Evolutionary conservation across 53 echinoderm and acorn worm genomes (phyloP), one percentile per base, ranked within the genome.

Genomic region (Arbacia lixula): DNA sequence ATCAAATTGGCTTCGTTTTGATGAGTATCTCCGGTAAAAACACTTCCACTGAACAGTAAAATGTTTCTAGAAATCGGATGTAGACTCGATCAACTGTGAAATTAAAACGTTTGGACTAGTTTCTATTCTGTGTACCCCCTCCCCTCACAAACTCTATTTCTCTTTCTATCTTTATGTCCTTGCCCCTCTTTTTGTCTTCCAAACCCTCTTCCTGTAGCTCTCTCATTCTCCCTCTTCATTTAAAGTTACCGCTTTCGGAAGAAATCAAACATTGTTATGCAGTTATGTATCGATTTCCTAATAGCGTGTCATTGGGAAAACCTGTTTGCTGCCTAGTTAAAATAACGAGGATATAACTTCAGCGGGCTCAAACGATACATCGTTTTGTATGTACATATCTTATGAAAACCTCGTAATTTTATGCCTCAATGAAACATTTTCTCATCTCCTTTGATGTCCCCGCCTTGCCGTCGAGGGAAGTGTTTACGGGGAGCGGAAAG

Each of bases 341-440:
- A 69, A 40, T 42, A 69, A 69, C 69, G 42, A 25, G 5, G 43
- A n/a, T n/a, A n/a, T n/a, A n/a, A n/a, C n/a, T n/a, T n/a, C n/a
- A n/a, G n/a, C n/a, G n/a, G n/a, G n/a, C n/a, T n/a, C n/a, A n/a
- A n/a, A n/a, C n/a, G n/a, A n/a, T n/a, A n/a, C n/a, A n/a, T n/a
- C n/a, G n/a, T n/a, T n/a, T n/a, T 69, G 40, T 69, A 69, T 69
- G 69, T 41, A 40, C 46, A 12, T 41, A 40, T 69, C 69, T 42
- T 43, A 69, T 43, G 28, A 27, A 69, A 43, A 69, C 52, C 32
- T 6, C 8, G 78, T 64, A 81, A 61, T 81, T 81, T 81, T 81
- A 81, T 81, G 82, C 82, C 82, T 49, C 82, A 61, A 51, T 81
- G 82, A 64, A 81, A 81, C 62, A 81, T 81, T 63, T 81, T 63